Evolutionary conservation across 2,113 vertebrate genomes (phyloP).

Genomic region (Carollia perspicillata): DNA sequence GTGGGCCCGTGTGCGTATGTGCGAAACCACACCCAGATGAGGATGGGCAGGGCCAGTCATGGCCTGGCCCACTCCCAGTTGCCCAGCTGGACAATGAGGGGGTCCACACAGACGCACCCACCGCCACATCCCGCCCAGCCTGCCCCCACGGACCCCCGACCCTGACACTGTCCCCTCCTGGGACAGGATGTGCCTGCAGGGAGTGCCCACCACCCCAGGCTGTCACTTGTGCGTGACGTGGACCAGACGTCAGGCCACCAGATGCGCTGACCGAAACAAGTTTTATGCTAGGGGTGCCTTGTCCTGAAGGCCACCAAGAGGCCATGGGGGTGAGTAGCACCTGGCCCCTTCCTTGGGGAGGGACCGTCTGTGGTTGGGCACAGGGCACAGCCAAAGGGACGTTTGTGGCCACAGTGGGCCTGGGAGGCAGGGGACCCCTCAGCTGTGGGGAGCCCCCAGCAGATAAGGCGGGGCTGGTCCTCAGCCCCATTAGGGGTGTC

Average conservation of each 20-base stretch:
- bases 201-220: neutral
- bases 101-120: rapidly evolving
- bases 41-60: neutral
- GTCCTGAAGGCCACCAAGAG: neutral
- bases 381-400: neutral
- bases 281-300: neutral
- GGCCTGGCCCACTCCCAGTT: neutral
- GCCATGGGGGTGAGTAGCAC: rapidly evolving
- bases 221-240: rapidly evolving
- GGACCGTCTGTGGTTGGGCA: neutral
- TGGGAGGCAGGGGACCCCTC: neutral
- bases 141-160: neutral
- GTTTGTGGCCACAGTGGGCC: neutral
- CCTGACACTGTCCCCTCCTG: rapidly evolving
- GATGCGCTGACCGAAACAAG: rapidly evolving
- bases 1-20: too few relatives aligned
- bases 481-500: rapidly evolving
- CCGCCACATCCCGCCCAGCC: neutral
- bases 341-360: neutral
- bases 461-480: neutral
- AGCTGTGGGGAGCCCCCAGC: too few relatives aligned
- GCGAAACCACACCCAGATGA: neutral
- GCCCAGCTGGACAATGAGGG: neutral
- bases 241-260: rapidly evolving
- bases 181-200: rapidly evolving